phyloP scores from a whole-genome alignment of 2,113 vertebrate genomes.

The Cervus canadensis region DNA sequence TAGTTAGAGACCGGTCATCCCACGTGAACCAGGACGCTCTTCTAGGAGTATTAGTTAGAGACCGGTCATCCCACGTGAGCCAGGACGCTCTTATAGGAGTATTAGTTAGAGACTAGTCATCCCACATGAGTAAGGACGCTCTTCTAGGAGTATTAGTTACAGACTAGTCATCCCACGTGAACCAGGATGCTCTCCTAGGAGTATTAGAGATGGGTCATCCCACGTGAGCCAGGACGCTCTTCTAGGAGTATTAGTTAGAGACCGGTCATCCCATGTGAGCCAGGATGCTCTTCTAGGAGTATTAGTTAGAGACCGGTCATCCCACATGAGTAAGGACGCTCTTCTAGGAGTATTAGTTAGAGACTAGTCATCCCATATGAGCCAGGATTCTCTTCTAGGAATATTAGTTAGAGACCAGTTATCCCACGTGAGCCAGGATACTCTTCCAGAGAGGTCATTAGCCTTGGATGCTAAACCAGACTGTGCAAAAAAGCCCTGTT shows the following conservation, averaged over 20 bases:
- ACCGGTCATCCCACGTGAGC: rapidly evolving
- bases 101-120: conserved; percentile 4
- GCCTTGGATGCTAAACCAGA: not conserved
- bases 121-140: not conserved
- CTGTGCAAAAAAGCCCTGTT: not conserved
- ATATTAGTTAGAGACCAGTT: conserved; percentile 5
- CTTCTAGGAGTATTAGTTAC: not conserved
- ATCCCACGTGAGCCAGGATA: not conserved
- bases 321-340: not conserved
- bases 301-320: conserved; percentile 6
- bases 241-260: not conserved
- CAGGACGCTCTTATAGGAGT: rapidly evolving
- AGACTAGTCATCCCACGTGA: not conserved
- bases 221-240: not conserved
- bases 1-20: conserved; percentile 20
- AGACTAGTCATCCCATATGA: not conserved
- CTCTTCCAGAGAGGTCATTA: not conserved
- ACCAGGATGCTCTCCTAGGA: not conserved
- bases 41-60: not conserved
- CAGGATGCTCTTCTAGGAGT: not conserved
- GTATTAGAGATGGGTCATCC: not conserved
- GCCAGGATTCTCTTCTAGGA: no score
- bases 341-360: not conserved
- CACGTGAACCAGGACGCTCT: not conserved
- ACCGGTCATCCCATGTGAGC: not conserved